Base-by-base conservation (phyloP, 2,113 vertebrate genomes). In the Himantopus leucocephalus region DNA sequence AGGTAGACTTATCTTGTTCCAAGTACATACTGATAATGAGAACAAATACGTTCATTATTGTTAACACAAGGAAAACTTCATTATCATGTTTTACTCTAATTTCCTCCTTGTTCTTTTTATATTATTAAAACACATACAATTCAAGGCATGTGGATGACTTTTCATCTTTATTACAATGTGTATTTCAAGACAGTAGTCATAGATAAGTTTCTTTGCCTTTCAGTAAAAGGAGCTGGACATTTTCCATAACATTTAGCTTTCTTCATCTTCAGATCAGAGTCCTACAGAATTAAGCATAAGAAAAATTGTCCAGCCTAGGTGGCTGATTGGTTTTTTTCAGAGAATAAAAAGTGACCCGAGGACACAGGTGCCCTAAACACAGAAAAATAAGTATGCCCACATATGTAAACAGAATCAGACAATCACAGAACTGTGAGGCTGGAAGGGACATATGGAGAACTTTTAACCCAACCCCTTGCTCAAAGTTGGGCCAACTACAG, bases 51-150 rank as follows among this genome's bases (percentile, higher is more conserved):
- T 74, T 80, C 14, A 23, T 67, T 83, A 93, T 80, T 76, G 16
- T 12, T 70, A 94, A 73, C 26, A 71, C 5, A 86, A 85, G 16
- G 29, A 88, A 93, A 94, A 79, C 13, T 67, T 86, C 7, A 12
- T 90, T 77, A 95, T 70, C 52, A 35, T 53, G 17, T 34, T 94
- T 82, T 92, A 55, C n/a, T 84, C 19, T 56, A 50, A 85, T 92
- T 88, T 12, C 8, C 10, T 76, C 3, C 39, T 9, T 62, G 15
- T 74, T 94, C 8, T 18, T 88, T 94, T 76, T 63, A 37, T 27
- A 55, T 76, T 71, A 76, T 20, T 74, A 85, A 90, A 82, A 62
- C 12, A 62, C 7, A 67, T 32, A 26, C 14, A n/a, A 43, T 73
- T 48, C 59, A 74, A 67, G 24, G 17, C 27, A 63, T 15, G 60